Conservation (phyloP, 2,888 invertebrate genomes). For the Tetranychus piercei region DNA sequence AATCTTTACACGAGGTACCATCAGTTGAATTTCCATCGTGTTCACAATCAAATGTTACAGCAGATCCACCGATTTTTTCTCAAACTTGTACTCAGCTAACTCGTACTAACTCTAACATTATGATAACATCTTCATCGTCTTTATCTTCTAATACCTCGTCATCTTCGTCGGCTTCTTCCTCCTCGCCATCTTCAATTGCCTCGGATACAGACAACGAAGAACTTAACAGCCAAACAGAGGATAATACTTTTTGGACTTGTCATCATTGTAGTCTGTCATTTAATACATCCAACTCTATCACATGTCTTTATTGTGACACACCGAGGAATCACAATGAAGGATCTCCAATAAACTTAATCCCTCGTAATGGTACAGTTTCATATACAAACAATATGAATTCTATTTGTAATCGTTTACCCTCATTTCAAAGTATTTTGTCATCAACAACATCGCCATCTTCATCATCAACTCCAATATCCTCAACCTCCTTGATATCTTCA, state of each 20-base stretch:
- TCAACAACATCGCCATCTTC: neutral
- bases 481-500: neutral
- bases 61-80: neutral
- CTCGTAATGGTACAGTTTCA: neutral
- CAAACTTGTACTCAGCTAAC: too few relatives aligned
- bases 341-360: neutral
- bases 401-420: neutral
- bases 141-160: neutral
- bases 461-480: neutral
- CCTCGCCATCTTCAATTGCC: conserved; percentile 1
- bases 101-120: too few relatives aligned
- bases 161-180: neutral
- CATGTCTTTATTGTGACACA: conserved; percentile 63
- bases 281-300: conserved; percentile 57
- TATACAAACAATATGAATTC: conserved; percentile 11
- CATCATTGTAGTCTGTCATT: conserved; percentile 70
- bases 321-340: conserved; percentile 16
- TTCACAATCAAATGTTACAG: neutral
- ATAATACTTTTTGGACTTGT: conserved; percentile 50
- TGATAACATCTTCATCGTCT: neutral
- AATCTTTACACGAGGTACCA: neutral
- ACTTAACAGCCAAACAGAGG: neutral
- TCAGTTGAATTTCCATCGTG: neutral
- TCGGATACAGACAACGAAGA: neutral
- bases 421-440: conserved; percentile 7